These are phyloP conservation scores for Tipula helvola DNA, from an alignment of 2,888 invertebrate genomes.

Conservation along the genomic window DNA sequence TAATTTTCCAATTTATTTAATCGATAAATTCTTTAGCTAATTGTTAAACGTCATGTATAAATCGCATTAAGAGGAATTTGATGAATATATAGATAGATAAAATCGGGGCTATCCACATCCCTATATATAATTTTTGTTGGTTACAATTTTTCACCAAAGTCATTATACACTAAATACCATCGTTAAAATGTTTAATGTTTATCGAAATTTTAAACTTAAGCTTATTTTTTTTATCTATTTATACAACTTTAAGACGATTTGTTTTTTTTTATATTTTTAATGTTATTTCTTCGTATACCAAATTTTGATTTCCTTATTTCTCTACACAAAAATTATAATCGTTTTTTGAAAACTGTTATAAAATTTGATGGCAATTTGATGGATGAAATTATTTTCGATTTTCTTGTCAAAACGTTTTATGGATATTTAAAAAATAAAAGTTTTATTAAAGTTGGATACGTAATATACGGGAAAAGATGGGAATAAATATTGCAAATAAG, in stretches of 20 bases:
- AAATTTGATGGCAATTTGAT: not conserved
- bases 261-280: not conserved
- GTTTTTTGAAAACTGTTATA: not conserved
- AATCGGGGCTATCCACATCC: not conserved
- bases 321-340: not conserved
- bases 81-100: not conserved
- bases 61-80: not conserved
- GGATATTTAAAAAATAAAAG: not conserved
- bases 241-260: not conserved
- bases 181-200: not conserved
- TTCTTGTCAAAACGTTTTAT: constrained; percentile 4
- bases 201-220: not conserved
- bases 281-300: not conserved
- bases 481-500: not conserved
- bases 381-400: not conserved
- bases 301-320: not conserved
- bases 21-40: not conserved
- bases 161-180: not conserved
- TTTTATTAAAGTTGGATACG: not conserved
- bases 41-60: not conserved
- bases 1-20: not conserved
- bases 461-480: not conserved
- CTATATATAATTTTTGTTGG: not conserved
- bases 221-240: not conserved
- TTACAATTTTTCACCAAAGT: not conserved